phyloP scores from a whole-genome alignment of 2,888 invertebrate genomes.

The Coleophora flavipennella region DNA sequence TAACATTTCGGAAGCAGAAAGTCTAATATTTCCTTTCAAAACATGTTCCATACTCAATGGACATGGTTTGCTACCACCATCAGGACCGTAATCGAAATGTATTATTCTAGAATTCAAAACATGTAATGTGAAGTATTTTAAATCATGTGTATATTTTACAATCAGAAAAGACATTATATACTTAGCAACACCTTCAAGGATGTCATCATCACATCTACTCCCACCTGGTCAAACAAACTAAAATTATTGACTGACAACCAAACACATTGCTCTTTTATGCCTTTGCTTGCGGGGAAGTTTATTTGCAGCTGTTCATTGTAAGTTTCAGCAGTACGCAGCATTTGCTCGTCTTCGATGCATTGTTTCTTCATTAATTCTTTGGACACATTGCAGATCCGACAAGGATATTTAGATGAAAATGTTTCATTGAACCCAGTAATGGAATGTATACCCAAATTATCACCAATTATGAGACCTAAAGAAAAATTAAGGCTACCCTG shows the following conservation, averaged over 20 bases:
- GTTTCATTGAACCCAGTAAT: constrained; percentile 14
- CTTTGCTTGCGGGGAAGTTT: constrained; percentile 1
- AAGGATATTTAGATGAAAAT: constrained; percentile 13
- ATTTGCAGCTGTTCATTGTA: neutral
- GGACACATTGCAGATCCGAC: constrained; percentile 11
- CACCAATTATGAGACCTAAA: constrained; percentile 9
- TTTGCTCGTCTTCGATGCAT: neutral
- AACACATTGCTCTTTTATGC: constrained; percentile 12
- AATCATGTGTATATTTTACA: neutral
- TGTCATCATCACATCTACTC: constrained; percentile 8
- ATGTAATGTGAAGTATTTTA: constrained; percentile 3
- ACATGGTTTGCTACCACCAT: neutral
- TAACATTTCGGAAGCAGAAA: constrained; percentile 3
- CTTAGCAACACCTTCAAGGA: constrained; percentile 6
- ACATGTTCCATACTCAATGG: neutral
- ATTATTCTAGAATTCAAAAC: constrained; percentile 2
- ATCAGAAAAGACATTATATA: constrained; percentile 1
- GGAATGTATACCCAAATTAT: constrained; percentile 14
- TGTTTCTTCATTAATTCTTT: constrained; percentile 4
- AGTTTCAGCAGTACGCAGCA: neutral
- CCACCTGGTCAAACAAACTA: constrained; percentile 9
- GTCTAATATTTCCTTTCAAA: neutral
- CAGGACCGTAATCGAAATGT: constrained; percentile 4
- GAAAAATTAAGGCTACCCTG: constrained; percentile 10
- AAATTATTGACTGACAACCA: constrained; percentile 8